These are phyloP conservation scores for Pocillopora verrucosa DNA, from an alignment of 64 coral and sea anemone genomes.

Conservation along the genomic window DNA sequence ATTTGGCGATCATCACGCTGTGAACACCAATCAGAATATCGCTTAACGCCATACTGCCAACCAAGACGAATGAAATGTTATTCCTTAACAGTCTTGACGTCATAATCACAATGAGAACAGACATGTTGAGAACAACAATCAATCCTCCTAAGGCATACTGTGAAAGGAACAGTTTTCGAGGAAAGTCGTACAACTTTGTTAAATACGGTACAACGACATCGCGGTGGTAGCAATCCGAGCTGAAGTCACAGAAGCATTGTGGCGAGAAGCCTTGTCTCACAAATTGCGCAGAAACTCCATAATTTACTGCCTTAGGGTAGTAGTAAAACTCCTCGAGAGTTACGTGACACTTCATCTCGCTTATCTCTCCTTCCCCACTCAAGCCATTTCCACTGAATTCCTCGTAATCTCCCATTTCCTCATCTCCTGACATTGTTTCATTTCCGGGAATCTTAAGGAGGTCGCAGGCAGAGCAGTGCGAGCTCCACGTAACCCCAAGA, in stretches of 20 bases:
- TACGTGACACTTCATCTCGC: background rate
- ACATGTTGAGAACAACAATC: conserved; percentile 58
- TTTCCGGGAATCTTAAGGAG: conserved; percentile 51
- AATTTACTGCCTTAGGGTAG: conserved; percentile 30
- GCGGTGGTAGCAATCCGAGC: conserved; percentile 32
- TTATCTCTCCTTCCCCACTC: conserved; percentile 9
- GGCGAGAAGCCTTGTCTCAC: conserved; percentile 62
- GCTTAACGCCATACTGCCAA: conserved; percentile 69
- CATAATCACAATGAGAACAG: conserved; percentile 57
- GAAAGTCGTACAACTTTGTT: conserved; percentile 54
- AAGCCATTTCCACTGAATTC: conserved; percentile 22
- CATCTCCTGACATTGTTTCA: background rate
- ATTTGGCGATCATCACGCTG: conserved; percentile 55
- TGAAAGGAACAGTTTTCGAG: conserved; percentile 44
- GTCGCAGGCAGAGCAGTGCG: conserved; percentile 57
- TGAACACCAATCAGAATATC: conserved; percentile 74
- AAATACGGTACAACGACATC: conserved; percentile 55
- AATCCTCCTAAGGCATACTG: conserved; percentile 69
- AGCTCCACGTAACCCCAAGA: conserved; percentile 72
- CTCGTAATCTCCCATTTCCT: conserved; percentile 36
- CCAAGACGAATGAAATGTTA: conserved; percentile 68
- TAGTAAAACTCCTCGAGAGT: conserved; percentile 11
- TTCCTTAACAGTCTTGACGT: conserved; percentile 45
- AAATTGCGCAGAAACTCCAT: conserved; percentile 32
- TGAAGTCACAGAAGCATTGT: conserved; percentile 39